Evolutionary conservation across 2,113 vertebrate species (phyloP), one percentile per base, ranked within the genome.

Genomic region (Calyptommatus sinebrachiatus): DNA sequence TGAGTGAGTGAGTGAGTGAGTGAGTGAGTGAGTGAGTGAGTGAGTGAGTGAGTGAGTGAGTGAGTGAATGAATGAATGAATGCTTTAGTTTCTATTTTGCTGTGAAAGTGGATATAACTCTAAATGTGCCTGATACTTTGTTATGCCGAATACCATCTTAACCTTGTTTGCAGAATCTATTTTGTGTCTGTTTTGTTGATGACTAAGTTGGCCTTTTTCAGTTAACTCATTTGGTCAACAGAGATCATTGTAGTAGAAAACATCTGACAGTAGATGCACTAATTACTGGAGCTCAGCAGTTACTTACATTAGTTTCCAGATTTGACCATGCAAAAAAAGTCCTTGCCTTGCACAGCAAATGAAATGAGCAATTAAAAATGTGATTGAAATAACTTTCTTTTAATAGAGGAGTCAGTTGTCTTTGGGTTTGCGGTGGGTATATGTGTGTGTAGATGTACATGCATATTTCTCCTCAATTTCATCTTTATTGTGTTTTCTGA

Each of bases 391-490:
- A 46, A 7, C 12, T 31, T 67, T 35, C 67, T 53, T 29, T 0
- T 1, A 83, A 77, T 0, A 0, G 53, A 69, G 53, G 57, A 5
- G 22, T 16, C 62, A 4, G 7, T n/a, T 66, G 11, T 68, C 72
- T 26, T 7, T 85, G 53, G 11, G 12, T 57, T 5, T 57, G 53
- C 18, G 48, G 14, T 14, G 16, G 14, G 18, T 57, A 16, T 57
- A 16, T 57, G 16, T 50, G 48, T 14, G 48, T 5, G 48, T 50
- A 50, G 48, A 50, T 48, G 50, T 53, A 53, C 10, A 48, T 48
- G 50, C 18, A 18, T 46, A 20, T 76, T 83, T 76, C 80, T 84
- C 77, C 20, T 26, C 26, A 9, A 29, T 62, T 61, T 75, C 63
- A 75, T 7, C 10, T 67, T 18, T 12, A 4, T 22, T 46, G 35